Percentiles rank a stretch among this genome's conserved stretches.
Evolutionary conservation across 2,888 invertebrate genomes (phyloP).

Genomic region (Orthosia cruda): DNA sequence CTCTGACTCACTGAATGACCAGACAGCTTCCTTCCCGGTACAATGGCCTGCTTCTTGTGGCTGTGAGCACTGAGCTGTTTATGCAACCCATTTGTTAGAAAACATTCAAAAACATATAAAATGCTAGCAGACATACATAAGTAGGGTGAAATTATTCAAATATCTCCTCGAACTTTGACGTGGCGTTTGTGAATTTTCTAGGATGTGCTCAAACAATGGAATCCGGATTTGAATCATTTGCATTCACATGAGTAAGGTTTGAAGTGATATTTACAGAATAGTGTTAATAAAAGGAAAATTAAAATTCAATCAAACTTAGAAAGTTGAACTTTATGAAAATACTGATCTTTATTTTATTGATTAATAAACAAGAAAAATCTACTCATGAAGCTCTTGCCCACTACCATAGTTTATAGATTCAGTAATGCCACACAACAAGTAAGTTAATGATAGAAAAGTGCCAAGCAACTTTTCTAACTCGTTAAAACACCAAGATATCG

Average conservation of each 20-base stretch:
- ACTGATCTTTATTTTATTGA: no score
- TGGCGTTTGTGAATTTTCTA: neutral
- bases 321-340: no score
- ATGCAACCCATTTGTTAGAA: conserved; percentile 82
- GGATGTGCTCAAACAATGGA: neutral
- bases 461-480: no score
- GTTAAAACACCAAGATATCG: no score
- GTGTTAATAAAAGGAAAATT: no score
- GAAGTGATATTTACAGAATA: no score
- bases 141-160: conserved; percentile 13
- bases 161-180: neutral
- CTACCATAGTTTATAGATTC: no score
- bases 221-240: neutral
- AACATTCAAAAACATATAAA: conserved; percentile 38
- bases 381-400: no score
- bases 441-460: no score
- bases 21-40: conserved; percentile 94
- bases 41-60: conserved; percentile 95
- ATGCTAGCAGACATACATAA: conserved; percentile 26
- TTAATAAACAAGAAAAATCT: no score
- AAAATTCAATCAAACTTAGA: no score
- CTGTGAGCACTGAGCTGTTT: conserved; percentile 95
- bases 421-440: no score
- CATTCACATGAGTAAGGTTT: neutral
- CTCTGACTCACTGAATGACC: conserved; percentile 96